Percentiles rank a stretch among this genome's conserved stretches.
Conservation (phyloP, 2,888 invertebrate genomes). For the Macrosiphum euphorbiae region DNA sequence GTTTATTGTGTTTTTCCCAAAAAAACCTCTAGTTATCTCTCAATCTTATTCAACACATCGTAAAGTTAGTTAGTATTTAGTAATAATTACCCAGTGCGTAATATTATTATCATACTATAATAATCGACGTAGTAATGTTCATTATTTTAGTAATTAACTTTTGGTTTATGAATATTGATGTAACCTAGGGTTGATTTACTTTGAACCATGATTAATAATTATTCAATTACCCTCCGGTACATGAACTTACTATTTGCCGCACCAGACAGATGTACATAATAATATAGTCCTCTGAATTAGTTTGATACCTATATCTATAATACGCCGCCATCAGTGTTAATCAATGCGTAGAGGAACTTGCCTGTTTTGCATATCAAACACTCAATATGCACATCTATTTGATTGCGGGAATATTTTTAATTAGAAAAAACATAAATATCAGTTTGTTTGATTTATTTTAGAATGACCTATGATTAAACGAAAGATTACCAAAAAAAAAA, state of each 20-base stretch:
- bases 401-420: background rate
- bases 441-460: background rate
- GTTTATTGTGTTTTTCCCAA: background rate
- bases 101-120: background rate
- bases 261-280: background rate
- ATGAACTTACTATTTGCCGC: background rate
- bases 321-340: constrained; percentile 10
- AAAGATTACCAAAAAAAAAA: background rate
- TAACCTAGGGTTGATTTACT: background rate
- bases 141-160: constrained; percentile 43
- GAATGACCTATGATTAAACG: background rate
- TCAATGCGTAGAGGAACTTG: background rate
- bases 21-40: background rate
- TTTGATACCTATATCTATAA: background rate
- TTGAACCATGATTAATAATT: constrained; percentile 46
- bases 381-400: background rate
- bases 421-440: background rate
- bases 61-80: background rate
- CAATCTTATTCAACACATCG: background rate
- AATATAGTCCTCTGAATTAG: background rate
- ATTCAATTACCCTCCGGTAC: constrained; percentile 34
- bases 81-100: background rate
- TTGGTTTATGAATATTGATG: constrained; percentile 47
- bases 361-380: constrained; percentile 44
- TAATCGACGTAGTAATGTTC: constrained; percentile 23